Conservation (phyloP, 1,140 invertebrate genomes). For the Metaphire vulgaris region DNA sequence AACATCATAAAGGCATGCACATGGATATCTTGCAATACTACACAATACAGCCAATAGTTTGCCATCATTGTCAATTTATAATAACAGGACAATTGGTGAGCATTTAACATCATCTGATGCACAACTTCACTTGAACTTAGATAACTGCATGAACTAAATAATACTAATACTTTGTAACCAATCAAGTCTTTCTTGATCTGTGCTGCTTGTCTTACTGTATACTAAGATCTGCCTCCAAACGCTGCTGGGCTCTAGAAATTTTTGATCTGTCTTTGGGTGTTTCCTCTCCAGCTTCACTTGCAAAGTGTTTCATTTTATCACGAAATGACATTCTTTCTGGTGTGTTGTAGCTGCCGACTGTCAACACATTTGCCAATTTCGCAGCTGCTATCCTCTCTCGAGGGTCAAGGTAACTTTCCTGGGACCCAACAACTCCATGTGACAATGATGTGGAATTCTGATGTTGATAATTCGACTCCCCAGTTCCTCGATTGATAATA, state of each 20-base stretch:
- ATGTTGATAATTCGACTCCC: not conserved
- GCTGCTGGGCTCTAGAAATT: constrained; percentile 35
- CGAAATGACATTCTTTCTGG: constrained; percentile 48
- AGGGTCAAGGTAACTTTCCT: constrained; percentile 55
- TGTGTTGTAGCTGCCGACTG: constrained; percentile 27
- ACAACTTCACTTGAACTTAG: too few species aligned
- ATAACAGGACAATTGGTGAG: too few species aligned
- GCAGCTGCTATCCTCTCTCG: constrained; percentile 48
- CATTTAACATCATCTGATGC: too few species aligned
- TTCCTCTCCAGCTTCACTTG: constrained; percentile 48
- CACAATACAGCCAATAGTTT: too few species aligned
- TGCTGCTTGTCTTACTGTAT: not conserved
- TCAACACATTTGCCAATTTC: constrained; percentile 23
- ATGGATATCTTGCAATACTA: too few species aligned
- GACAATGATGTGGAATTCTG: not conserved
- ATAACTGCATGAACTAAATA: too few species aligned
- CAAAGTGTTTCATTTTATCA: constrained; percentile 55
- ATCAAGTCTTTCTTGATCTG: too few species aligned
- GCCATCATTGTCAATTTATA: too few species aligned
- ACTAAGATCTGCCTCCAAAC: not conserved
- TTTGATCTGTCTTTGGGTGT: constrained; percentile 48
- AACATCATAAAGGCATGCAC: too few species aligned
- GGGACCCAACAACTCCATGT: constrained; percentile 42
- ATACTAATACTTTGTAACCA: too few species aligned
- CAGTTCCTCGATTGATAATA: not conserved